Evolutionary conservation across 2,113 vertebrate genomes (phyloP).

Genomic region (Piaya cayana): DNA sequence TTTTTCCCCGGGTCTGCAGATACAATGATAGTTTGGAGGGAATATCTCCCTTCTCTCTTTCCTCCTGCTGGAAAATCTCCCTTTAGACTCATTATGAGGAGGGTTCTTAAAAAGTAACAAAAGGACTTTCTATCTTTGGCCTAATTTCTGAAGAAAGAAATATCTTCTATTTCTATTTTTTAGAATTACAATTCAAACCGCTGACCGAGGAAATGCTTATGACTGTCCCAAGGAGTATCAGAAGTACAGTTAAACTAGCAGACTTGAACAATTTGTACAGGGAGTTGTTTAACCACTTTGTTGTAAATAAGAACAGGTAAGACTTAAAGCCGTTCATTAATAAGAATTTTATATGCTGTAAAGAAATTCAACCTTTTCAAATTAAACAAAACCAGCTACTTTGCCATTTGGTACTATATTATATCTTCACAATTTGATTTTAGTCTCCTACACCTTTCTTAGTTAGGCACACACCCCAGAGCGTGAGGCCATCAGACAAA

Average conservation of each 20-base stretch:
- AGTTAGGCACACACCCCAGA: neutral
- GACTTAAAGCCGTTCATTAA: neutral
- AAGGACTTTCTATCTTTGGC: neutral
- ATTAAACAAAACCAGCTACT: neutral
- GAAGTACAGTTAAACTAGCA: neutral
- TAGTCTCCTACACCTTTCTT: neutral
- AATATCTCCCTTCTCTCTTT: neutral
- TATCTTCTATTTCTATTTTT: neutral
- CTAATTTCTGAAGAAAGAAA: neutral
- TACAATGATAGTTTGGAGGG: neutral
- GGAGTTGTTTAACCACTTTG: neutral
- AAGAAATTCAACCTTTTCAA: neutral
- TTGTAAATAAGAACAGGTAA: conserved; percentile 22
- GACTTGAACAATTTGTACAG: conserved; percentile 6
- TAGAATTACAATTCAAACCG: neutral
- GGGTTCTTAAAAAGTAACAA: neutral
- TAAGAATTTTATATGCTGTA: neutral
- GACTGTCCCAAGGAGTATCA: conserved; percentile 2
- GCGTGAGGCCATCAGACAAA: neutral
- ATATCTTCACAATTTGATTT: neutral
- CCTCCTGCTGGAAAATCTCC: neutral
- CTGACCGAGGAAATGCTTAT: neutral
- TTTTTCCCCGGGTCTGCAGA: neutral
- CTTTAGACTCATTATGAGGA: neutral
- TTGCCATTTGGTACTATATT: neutral